Evolutionary conservation across 2,888 invertebrate genomes (phyloP), one percentile per base, ranked within the genome.

Genomic region (Polymixis flavicincta): DNA sequence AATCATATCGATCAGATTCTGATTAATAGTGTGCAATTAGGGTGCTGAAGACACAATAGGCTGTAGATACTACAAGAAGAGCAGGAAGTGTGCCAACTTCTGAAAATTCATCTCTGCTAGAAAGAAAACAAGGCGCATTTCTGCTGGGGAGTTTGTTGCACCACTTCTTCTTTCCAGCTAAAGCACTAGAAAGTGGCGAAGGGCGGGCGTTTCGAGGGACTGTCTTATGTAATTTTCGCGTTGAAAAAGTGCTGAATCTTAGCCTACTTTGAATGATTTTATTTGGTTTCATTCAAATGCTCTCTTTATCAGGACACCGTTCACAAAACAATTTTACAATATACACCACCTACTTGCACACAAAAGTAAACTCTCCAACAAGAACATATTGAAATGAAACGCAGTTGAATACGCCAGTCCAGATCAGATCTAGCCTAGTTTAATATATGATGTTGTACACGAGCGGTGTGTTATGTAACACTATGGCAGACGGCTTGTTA

Each of bases 401-500:
- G n/a, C 45, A 60, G 54, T 52, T 73, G 68, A 42, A 63, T 67
- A 52, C 80, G 42, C 32, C 72, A 67, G 80, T 79, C 57, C 59
- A 28, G 71, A 70, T 64, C 80, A 57, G 68, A 69, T 61, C 52
- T 80, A 84, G 65, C 84, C 80, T 54, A 81, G 84, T 81, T 73
- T 84, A 61, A 72, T 73, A 84, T 69, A 73, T 80, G 50, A 66
- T 80, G 59, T 48, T 37, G 55, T 55, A 48, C 48, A 61, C 66
- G 28, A n/a, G 37, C 37, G 28, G 5, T 50, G 42, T 54, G 50
- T 78, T 78, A 65, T 59, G 70, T 83, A 82, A 82, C 37, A 14
- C 28, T 32, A 60, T 28, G 28, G 22, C 57, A 54, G 78, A 64
- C 25, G 52, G 63, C 25, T 50, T 32, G 82, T 48, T 78, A 67